phyloP scores from a whole-genome alignment of 2,797 vertebrate species.

The Crenichthys baileyi region DNA sequence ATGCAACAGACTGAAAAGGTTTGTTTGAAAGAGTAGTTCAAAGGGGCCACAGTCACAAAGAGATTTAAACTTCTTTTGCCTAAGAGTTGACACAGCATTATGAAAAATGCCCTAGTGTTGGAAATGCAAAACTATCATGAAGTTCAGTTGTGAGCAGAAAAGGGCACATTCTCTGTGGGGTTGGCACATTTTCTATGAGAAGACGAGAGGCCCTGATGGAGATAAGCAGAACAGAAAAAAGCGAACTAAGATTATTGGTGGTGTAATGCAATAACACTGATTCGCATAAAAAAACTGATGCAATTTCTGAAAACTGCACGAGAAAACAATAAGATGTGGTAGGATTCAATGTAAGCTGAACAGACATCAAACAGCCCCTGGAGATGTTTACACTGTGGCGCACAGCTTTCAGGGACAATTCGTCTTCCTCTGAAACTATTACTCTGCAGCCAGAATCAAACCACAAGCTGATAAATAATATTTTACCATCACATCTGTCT shows the following conservation, averaged over 20 bases:
- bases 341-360: constrained; percentile 50
- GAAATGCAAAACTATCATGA: constrained; percentile 43
- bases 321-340: constrained; percentile 56
- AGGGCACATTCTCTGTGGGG: constrained; percentile 9
- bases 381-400: constrained; percentile 56
- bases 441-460: constrained; percentile 45
- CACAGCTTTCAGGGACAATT: constrained; percentile 48
- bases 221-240: constrained; percentile 36
- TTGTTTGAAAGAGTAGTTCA: constrained; percentile 45
- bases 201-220: constrained; percentile 27
- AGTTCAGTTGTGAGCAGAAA: constrained; percentile 29
- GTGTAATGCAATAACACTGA: constrained; percentile 45
- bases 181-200: constrained; percentile 22
- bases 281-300: constrained; percentile 56
- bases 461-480: constrained; percentile 47
- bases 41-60: constrained; percentile 41
- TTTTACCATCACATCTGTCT: constrained; percentile 37
- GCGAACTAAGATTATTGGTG: constrained; percentile 7
- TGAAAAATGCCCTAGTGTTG: constrained; percentile 30
- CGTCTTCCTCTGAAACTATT: constrained; percentile 50
- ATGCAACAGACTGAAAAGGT: constrained; percentile 39
- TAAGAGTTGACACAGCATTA: constrained; percentile 35
- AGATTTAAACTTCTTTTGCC: constrained; percentile 30
- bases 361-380: constrained; percentile 59
- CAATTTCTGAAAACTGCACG: constrained; percentile 54